Conservation (phyloP, 2,888 invertebrate species). For the Thereva nobilitata region DNA sequence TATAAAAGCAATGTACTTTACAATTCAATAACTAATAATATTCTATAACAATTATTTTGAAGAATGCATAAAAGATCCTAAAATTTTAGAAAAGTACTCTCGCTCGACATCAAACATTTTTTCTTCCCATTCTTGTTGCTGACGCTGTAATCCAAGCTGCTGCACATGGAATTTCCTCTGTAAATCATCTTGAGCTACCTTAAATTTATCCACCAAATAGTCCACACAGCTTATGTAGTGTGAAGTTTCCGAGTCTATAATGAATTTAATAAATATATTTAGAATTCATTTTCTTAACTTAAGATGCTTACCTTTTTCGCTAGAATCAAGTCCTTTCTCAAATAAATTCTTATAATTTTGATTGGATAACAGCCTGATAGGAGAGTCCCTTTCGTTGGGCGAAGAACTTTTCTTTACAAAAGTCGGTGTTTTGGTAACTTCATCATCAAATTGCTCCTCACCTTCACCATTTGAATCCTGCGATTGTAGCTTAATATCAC, state of each 20-base stretch:
- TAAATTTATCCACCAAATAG: conserved; percentile 22
- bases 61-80: neutral
- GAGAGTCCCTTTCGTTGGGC: too few relatives aligned
- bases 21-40: too few relatives aligned
- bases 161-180: conserved; percentile 27
- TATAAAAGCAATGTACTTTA: too few relatives aligned
- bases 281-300: conserved; percentile 20
- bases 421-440: too few relatives aligned
- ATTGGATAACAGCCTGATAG: too few relatives aligned
- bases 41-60: too few relatives aligned
- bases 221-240: conserved; percentile 25
- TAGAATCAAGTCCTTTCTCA: neutral
- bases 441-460: too few relatives aligned
- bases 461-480: too few relatives aligned
- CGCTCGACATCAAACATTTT: conserved; percentile 31
- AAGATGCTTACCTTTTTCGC: neutral
- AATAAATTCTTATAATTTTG: too few relatives aligned
- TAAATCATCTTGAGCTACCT: conserved; percentile 20
- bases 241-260: conserved; percentile 3
- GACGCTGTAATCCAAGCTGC: conserved; percentile 24
- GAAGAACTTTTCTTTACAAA: too few relatives aligned
- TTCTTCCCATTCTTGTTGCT: conserved; percentile 37
- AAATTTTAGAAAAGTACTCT: conserved; percentile 30
- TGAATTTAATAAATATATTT: neutral
- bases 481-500: too few relatives aligned